phyloP scores from a whole-genome alignment of 2,888 invertebrate genomes.

The Philopedon plagiatum region DNA sequence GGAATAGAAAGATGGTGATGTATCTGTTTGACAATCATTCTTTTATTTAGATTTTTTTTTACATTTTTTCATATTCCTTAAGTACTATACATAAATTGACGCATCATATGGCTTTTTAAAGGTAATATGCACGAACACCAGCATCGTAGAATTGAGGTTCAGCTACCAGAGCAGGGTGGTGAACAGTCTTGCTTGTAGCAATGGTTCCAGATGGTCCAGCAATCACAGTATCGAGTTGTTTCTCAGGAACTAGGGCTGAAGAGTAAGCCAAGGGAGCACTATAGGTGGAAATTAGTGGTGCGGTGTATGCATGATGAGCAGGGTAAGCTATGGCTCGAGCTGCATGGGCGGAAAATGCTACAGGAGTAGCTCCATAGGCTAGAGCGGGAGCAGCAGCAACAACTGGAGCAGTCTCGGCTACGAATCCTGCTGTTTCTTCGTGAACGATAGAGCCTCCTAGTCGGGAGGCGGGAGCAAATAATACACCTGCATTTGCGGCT shows the following conservation, averaged over 20 bases:
- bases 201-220: slow-evolving; percentile 59
- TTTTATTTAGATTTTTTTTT: slow-evolving; percentile 29
- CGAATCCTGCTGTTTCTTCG: slow-evolving; percentile 48
- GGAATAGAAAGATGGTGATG: no score
- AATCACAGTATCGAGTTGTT: slow-evolving; percentile 39
- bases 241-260: slow-evolving; percentile 20
- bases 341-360: slow-evolving; percentile 33
- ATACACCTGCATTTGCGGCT: slow-evolving; percentile 40
- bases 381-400: slow-evolving; percentile 34
- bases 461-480: slow-evolving; percentile 38
- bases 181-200: slow-evolving; percentile 51
- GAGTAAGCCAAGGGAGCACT: slow-evolving; percentile 46
- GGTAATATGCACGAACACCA: slow-evolving; percentile 28
- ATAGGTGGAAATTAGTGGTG: slow-evolving; percentile 38
- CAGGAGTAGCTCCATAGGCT: slow-evolving; percentile 46
- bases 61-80: slow-evolving; percentile 18
- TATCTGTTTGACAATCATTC: no score
- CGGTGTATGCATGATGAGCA: slow-evolving; percentile 10
- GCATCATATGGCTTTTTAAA: slow-evolving; percentile 27
- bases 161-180: slow-evolving; percentile 38
- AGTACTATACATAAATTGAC: slow-evolving; percentile 33
- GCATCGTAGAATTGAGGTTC: slow-evolving; percentile 31
- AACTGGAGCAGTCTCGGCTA: slow-evolving; percentile 45
- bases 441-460: slow-evolving; percentile 58
- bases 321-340: not conserved